Conservation (phyloP, 2,113 vertebrate genomes). For the Poecilia latipinna region DNA sequence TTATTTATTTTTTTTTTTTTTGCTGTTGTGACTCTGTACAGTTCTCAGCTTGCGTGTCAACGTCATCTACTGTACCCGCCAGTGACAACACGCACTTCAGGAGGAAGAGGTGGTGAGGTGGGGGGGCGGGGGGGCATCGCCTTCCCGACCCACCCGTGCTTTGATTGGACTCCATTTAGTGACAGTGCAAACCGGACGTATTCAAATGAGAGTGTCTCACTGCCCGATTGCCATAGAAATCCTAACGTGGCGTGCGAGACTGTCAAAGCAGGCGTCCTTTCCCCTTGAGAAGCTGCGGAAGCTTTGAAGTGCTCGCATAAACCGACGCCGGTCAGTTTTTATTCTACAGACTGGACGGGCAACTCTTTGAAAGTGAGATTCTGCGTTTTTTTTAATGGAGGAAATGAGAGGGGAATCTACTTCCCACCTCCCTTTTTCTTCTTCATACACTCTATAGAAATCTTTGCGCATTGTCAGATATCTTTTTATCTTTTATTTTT, state of each 20-base stretch:
- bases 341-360: conserved; percentile 88
- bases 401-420: conserved; percentile 86
- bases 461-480: conserved; percentile 89
- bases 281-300: conserved; percentile 84
- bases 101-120: neutral
- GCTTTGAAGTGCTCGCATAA: conserved; percentile 93
- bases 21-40: neutral
- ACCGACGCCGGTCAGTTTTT: conserved; percentile 90
- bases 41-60: neutral
- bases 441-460: conserved; percentile 92
- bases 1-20: neutral
- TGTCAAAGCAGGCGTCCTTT: conserved; percentile 90
- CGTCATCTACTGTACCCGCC: conserved; percentile 33
- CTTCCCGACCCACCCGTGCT: conserved; percentile 61
- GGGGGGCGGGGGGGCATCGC: neutral
- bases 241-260: conserved; percentile 93
- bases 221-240: conserved; percentile 93
- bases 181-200: conserved; percentile 86
- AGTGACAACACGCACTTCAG: neutral
- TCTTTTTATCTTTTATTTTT: conserved; percentile 94
- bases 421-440: conserved; percentile 64
- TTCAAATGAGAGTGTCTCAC: conserved; percentile 89
- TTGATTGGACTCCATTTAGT: conserved; percentile 89
- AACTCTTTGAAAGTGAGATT: conserved; percentile 85
- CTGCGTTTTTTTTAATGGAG: conserved; percentile 87